Evolutionary conservation across 2,888 invertebrate genomes (phyloP), one percentile per base, ranked within the genome.

Genomic region (Netelia virgata): DNA sequence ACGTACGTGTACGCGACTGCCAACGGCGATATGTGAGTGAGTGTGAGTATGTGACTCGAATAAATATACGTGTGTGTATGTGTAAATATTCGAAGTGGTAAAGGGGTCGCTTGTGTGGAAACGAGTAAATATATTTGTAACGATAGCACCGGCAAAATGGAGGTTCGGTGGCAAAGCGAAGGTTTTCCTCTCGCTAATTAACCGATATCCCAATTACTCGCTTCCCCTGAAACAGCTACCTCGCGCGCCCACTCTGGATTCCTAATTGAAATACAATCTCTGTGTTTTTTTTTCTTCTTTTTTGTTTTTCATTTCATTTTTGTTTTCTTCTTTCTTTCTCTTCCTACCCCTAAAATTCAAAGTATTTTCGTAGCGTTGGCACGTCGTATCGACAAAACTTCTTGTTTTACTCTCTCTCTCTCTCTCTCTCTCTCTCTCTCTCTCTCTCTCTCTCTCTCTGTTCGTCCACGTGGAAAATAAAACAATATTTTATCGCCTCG

Each of bases 181-280:
- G 28, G 6, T n/a, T 70, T 61, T 41, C 61, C 61, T 78, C 50
- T 84, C 80, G 80, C 73, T 73, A 80, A 84, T 84, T 84, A 84
- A 69, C 47, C 68, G 66, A 77, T 68, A 81, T 84, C 43, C 76
- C 80, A 84, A 84, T 81, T 81, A 77, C 68, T 72, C 66, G 23
- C 18, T 43, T 28, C 43, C n/a, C 23, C n/a, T 36, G 8, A 28
- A 28, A 28, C n/a, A 47, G 20, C 57, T 20, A 14, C 57, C 16
- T 57, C n/a, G n/a, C 57, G 2, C 57, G 57, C 1, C 9, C 55
- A n/a, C 28, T 63, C 36, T 8, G 41, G 16, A 16, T 69, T 50
- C 55, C 36, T 76, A 55, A 68, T 80, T 63, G 61, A 81, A 55
- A 72, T 43, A 83, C 50, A 83, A 14, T 47, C 14, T 47, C 14